Conservation (phyloP, 2,113 vertebrate species). For the Sporophila hypoxantha region DNA sequence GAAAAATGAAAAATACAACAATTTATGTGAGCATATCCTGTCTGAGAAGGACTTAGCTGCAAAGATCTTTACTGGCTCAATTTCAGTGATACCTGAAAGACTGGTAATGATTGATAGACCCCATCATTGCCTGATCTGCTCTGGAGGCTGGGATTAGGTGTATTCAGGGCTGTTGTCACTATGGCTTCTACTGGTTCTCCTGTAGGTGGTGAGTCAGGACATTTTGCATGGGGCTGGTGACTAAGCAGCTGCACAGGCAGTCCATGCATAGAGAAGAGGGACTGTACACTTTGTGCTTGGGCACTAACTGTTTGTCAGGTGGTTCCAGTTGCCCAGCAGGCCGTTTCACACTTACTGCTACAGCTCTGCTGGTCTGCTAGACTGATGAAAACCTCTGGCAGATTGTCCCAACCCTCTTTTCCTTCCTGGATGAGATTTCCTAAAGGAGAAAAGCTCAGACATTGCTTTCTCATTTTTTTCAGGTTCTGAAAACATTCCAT, state of each 20-base stretch:
- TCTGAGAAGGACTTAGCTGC: not conserved
- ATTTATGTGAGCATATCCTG: not conserved
- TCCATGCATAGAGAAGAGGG: not conserved
- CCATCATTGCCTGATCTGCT: not conserved
- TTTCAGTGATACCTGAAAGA: not conserved
- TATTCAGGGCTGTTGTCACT: not conserved
- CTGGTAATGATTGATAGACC: not conserved
- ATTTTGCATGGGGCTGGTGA: rapidly evolving
- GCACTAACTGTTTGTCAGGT: not conserved
- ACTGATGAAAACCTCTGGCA: not conserved
- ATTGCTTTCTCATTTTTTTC: not conserved
- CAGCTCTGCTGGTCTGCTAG: not conserved
- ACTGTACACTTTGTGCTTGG: not conserved
- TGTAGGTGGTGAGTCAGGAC: not conserved
- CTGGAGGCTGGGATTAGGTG: not conserved
- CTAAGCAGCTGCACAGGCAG: not conserved
- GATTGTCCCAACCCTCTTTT: not conserved
- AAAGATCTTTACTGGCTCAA: not conserved
- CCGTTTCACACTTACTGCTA: not conserved
- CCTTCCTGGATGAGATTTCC: not conserved
- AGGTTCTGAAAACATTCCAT: not conserved
- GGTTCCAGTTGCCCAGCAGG: not conserved
- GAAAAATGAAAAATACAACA: not conserved
- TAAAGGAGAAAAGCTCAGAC: not conserved
- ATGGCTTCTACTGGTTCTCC: not conserved